Evolutionary conservation across 92 coral and sea anemone genomes (phyloP).

Genomic region (Heliopora coerulea): DNA sequence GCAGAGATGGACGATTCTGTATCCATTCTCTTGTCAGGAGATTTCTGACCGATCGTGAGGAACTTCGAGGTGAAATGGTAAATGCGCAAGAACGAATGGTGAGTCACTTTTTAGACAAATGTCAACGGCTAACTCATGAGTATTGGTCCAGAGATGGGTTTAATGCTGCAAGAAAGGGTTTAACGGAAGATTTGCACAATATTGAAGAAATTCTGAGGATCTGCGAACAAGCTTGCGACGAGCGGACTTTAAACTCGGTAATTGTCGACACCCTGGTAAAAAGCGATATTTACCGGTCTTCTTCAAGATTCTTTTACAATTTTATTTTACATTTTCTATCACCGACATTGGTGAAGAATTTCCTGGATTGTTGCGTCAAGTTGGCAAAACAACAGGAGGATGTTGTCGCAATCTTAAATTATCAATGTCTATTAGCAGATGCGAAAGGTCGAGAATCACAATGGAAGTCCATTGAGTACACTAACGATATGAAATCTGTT

Average conservation of each 20-base stretch:
- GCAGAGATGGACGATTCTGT: too few relatives aligned
- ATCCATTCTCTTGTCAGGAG: too few relatives aligned
- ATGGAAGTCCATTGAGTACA: not conserved
- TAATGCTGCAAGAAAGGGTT: slow-evolving; percentile 8
- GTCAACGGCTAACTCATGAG: not conserved
- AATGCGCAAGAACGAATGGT: not conserved
- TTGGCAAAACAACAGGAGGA: slow-evolving; percentile 1
- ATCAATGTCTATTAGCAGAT: slow-evolving; percentile 13
- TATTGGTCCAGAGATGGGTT: slow-evolving; percentile 10
- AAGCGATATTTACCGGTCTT: slow-evolving; percentile 15
- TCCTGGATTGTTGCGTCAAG: not conserved
- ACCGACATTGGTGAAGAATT: not conserved
- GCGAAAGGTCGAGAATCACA: not conserved
- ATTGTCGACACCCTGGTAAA: slow-evolving; percentile 9
- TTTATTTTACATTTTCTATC: not conserved
- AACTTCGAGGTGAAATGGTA: not conserved
- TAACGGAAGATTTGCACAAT: not conserved
- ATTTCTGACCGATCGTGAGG: not conserved
- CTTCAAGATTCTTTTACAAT: slow-evolving; percentile 4
- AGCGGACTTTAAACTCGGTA: not conserved
- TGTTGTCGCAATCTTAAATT: not conserved
- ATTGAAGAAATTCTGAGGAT: slow-evolving; percentile 2
- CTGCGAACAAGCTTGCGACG: not conserved
- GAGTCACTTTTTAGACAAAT: not conserved
- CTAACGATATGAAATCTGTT: not conserved